Base-by-base conservation (phyloP, 2,797 vertebrate genomes). In the Pantherophis alleghaniensis region DNA sequence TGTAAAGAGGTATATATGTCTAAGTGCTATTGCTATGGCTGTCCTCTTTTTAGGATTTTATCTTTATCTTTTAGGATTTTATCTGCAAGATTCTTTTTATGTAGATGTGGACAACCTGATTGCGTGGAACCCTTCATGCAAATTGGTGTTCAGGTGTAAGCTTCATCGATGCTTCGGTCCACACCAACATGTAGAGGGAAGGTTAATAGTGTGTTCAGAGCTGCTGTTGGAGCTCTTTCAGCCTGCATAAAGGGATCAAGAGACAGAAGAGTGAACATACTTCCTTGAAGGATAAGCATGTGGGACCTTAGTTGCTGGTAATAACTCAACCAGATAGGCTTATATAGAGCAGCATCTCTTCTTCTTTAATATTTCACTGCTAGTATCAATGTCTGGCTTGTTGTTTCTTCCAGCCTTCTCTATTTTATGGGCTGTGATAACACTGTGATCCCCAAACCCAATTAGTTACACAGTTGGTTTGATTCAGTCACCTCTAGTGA, bases 401-500 rank as follows among this genome's bases (percentile, higher is more conserved):
- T 88, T 66, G 0, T 56, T 1, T 0, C 1, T 18, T 32, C 93
- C 91, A 92, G 0, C 12, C 88, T 94, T 47, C 14, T 0, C 0
- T 89, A 5, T 87, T 91, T 88, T 95, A 32, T 79, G 0, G 0
- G 92, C 89, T 93, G 92, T 61, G 87, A 87, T 0, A 0, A 91
- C 18, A 56, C 13, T 2, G 59, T 90, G 86, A 56, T 57, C 89
- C 56, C 87, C 92, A 91, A 94, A 93, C 57, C 16, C 28, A 91
- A 37, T 56, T 93, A 88, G 92, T 91, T 10, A 18, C 86, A 60
- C 32, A 57, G 86, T 95, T 90, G 42, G 92, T 93, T 87, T 61
- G 60, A 92, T 95, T 69, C 37, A 26, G 5, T 26, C 53, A 86
- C 47, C 79, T 79, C 53, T 1, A 0, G 61, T 91, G n/a, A 1